Evolutionary conservation across 2,888 invertebrate species (phyloP), one percentile per base, ranked within the genome.

Genomic region (Metallyticus violacea): DNA sequence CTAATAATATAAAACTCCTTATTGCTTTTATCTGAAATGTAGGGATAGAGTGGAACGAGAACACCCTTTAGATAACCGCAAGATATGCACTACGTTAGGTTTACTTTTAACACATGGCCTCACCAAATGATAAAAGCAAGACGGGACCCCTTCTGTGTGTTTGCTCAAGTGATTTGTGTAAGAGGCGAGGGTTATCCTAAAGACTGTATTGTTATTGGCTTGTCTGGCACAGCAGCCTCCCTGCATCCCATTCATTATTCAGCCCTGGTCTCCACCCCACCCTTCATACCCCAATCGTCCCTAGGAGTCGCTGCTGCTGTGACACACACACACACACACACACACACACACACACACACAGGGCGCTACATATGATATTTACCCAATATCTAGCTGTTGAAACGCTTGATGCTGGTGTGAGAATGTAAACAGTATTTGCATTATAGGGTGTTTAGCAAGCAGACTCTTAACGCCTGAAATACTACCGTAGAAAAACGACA

Each of bases 361-460:
- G 28, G 27, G 26, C 86, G 26, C 86, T 77, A 81, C 77, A 86
- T 81, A 85, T 85, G 85, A 85, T 79, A 85, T 85, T 85, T 79
- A 85, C 79, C 79, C 85, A 79, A 22, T 83, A 76, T n/a, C 83
- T 83, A 76, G 27, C 22, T 83, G 81, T 25, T n/a, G 9, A 26
- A 81, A 25, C 30, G 30, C 27, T 40, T 7, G 0, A 7, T 40
- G 40, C 40, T 62, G 40, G 40, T 62, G 40, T 62, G 40, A 62
- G 15, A 62, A 62, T 4, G 40, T 15, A 62, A 62, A 62, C 40
- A 62, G 40, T 4, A 62, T 62, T 62, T 62, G 40, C 40, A 62
- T 62, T 15, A 62, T 4, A 62, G 40, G 40, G 40, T 62, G 40
- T 62, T 62, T 62, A 7, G 2, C 15, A 40, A 9, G n/a, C n/a